These are phyloP conservation scores for Arremon aurantiirostris DNA, from an alignment of 2,797 vertebrate genomes.

Conservation along the genomic window DNA sequence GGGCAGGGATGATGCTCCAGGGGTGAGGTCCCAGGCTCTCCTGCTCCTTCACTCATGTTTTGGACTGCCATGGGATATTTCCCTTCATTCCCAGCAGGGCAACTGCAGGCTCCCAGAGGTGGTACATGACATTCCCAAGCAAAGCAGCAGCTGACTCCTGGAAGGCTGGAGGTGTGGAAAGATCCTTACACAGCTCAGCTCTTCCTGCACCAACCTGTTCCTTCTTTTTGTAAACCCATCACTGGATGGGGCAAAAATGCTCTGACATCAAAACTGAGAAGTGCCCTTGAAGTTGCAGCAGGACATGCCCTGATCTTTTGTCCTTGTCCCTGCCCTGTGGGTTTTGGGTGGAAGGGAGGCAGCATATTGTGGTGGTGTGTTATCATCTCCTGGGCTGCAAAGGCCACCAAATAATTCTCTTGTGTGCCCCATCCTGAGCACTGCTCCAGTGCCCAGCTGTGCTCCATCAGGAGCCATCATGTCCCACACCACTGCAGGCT, in stretches of 20 bases:
- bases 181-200: background rate
- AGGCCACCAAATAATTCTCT: background rate
- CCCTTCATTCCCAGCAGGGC: background rate
- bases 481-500: background rate
- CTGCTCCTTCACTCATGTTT: background rate
- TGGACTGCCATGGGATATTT: background rate
- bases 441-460: accelerated
- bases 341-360: background rate
- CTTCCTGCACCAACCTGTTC: background rate
- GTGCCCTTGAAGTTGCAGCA: background rate
- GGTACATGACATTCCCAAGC: background rate
- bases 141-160: background rate
- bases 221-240: background rate
- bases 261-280: accelerated
- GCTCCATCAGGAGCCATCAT: background rate
- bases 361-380: background rate
- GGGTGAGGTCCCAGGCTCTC: background rate
- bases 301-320: background rate
- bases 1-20: background rate
- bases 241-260: background rate
- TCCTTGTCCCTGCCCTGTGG: background rate
- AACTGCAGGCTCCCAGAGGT: background rate
- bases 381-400: background rate
- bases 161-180: background rate
- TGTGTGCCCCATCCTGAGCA: background rate